Evolutionary conservation across 2,888 invertebrate species (phyloP), one percentile per base, ranked within the genome.

Genomic region (Morpho helenor): DNA sequence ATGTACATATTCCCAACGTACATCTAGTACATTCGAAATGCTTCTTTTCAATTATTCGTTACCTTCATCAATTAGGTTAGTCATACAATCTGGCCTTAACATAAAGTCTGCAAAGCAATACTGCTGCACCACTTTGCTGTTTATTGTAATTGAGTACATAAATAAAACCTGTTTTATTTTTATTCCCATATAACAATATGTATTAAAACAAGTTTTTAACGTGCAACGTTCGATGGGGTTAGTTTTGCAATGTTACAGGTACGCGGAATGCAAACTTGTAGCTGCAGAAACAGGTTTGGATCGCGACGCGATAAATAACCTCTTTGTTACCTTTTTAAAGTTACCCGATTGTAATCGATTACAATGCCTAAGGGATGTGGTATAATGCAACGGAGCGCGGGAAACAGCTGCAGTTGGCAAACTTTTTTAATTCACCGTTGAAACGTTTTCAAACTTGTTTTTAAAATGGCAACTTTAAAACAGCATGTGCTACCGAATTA

Each of bases 201-300:
- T 59, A 62, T 57, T 68, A 61, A 59, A 68, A 58, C 65, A 67
- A 73, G 75, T 71, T 78, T 64, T 64, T 76, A 74, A 68, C 67
- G 74, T 79, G 77, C 70, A 64, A 55, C 63, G 63, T 63, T 58
- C 58, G 67, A 64, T 74, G 72, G 75, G 78, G 75, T 73, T 67
- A 48, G 58, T 77, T 75, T 76, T 80, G 83, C 77, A 76, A 64
- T 72, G 61, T 60, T 72, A 74, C 77, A 85, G 85, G 79, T 80
- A 80, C 65, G 70, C 80, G 82, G 79, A 85, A 85, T 82, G 86
- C 87, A 78, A 83, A 85, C 79, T 68, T 60, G 43, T 76, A 65
- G 80, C 82, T 84, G 82, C 81, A 80, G 70, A 76, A 80, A 77
- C 84, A 56, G 72, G 84, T 84, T 80, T 70, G 49, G 63, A 73